Evolutionary conservation across 2,797 vertebrate species (phyloP), one percentile per base, ranked within the genome.

Genomic region (Danio aesculapii): DNA sequence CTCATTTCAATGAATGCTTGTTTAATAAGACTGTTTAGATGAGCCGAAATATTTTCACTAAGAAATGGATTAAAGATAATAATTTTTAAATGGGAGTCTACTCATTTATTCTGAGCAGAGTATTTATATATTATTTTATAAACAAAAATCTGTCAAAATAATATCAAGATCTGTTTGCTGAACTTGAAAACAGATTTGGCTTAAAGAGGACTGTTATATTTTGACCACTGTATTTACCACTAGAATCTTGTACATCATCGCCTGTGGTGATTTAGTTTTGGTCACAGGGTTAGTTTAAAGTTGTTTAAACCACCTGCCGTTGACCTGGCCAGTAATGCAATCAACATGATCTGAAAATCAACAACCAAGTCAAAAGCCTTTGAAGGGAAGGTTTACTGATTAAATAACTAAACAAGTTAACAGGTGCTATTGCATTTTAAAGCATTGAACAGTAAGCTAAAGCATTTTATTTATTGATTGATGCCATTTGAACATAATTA

Each of bases 261-360:
- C 43, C 55, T 30, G 70, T 59, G 43, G 55, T 30, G 17, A 73
- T 59, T 73, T 57, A 1, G 8, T 73, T 21, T 47, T 5, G 5
- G 70, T 73, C 55, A 47, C 4, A 21, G 17, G 70, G 43, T 73
- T 47, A 73, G 43, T 21, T 71, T 46, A 47, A 72, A 11, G 39
- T 72, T 46, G n/a, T 72, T 72, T 58, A 58, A 47, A 41, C 55
- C 43, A 16, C 53, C 41, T 73, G 43, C 41, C 46, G 41, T 73
- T 71, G 50, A 55, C 41, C 30, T 43, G 16, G 3, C 50, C 50
- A 71, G 50, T 43, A 21, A 43, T 43, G 6, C 68, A 55, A 30
- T 17, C 11, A 55, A 10, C 16, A 17, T 53, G 16, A 55, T 55
- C 14, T 55, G 9, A 55, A 49, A 16, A 55, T 7, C 8, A 17